Conservation (phyloP, 2,113 vertebrate genomes). For the Calypte anna region DNA sequence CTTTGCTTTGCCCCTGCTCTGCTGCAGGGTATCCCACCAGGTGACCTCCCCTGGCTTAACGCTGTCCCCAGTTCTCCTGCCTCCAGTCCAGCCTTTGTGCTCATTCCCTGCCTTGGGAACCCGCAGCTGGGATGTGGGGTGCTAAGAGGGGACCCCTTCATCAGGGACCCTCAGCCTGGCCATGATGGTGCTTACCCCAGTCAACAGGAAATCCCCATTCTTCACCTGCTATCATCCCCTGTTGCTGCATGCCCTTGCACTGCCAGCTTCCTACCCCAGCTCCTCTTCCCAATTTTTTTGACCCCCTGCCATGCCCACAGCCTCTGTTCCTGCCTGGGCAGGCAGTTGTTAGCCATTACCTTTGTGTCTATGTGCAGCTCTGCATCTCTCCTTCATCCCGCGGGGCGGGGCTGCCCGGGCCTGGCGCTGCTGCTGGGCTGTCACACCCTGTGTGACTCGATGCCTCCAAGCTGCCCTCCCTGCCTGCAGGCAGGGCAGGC, state of each 20-base stretch:
- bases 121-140: not conserved
- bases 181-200: not conserved
- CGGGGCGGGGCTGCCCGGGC: not conserved
- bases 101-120: accelerated
- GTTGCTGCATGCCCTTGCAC: not conserved
- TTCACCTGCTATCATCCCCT: not conserved
- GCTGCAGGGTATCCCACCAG: not conserved
- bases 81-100: not conserved
- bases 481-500: not conserved
- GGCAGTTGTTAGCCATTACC: accelerated
- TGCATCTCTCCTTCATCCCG: accelerated
- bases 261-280: not conserved
- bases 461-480: not conserved
- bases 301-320: accelerated
- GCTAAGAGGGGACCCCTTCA: not conserved
- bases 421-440: not conserved
- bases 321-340: not conserved
- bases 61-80: not conserved
- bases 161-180: not conserved
- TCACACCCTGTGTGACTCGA: not conserved
- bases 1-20: not conserved
- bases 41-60: not conserved
- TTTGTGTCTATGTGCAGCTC: not conserved
- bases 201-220: not conserved
- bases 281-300: not conserved